Evolutionary conservation across 1,140 invertebrate genomes (phyloP), one percentile per base, ranked within the genome.

Genomic region (Calycopis cecrops): DNA sequence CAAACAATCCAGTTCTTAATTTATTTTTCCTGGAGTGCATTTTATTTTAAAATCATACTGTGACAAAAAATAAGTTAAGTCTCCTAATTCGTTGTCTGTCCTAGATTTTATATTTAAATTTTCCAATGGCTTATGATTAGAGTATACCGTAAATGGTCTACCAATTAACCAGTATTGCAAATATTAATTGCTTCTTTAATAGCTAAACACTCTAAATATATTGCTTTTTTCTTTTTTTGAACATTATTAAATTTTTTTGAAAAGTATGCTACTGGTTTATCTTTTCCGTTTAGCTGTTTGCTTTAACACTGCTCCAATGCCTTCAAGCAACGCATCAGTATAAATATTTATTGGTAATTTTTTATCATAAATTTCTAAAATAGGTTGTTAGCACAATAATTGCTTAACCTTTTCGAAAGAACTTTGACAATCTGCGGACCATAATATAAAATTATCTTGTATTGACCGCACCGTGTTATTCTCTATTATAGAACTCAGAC

Each of bases 171-270:
- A 70, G 49, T 79, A 60, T 65, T 80, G 77, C 73, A 76, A 84
- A 60, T 75, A 82, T 63, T 76, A 35, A 84, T 21, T 48, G 67
- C 63, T 68, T 85, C 79, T 73, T 76, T 80, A 16, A 84, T 81
- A 3, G 62, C 59, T 9, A 65, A 50, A n/a, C 52, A 58, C 59
- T 65, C 64, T 12, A 67, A 38, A n/a, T n/a, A n/a, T n/a, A n/a
- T n/a, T n/a, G n/a, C n/a, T n/a, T n/a, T n/a, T n/a, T n/a, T n/a
- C n/a, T n/a, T n/a, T n/a, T n/a, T n/a, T n/a, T n/a, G n/a, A n/a
- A n/a, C n/a, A n/a, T n/a, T n/a, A n/a, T n/a, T n/a, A n/a, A n/a
- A n/a, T n/a, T n/a, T n/a, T n/a, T n/a, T n/a, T n/a, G n/a, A n/a
- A n/a, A n/a, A n/a, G n/a, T n/a, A n/a, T n/a, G n/a, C n/a, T n/a